Percentiles rank a stretch among this genome's conserved stretches.
These are phyloP conservation scores for Chrysomallon squamiferum DNA, from an alignment of 1,140 invertebrate species.

Conservation along the genomic window DNA sequence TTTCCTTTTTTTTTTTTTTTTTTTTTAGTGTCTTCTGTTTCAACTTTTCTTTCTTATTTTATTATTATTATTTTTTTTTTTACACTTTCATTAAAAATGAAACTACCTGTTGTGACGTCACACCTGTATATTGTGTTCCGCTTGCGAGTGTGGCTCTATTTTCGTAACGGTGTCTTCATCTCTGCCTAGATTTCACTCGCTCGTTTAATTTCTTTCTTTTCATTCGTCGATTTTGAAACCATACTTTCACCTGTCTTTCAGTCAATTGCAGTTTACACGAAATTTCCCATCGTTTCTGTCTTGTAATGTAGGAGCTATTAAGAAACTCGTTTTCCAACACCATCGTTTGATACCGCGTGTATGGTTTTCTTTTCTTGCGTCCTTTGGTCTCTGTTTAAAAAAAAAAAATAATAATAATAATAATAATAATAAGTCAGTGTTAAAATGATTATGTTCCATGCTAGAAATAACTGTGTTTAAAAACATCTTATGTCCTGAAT, in stretches of 20 bases:
- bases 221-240: slow-evolving; percentile 94
- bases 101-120: too few species aligned
- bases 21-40: too few species aligned
- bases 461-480: too few species aligned
- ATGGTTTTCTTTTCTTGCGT: slow-evolving; percentile 81
- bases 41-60: too few species aligned
- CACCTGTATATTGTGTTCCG: too few species aligned
- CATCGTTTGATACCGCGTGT: slow-evolving; percentile 86
- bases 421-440: not conserved
- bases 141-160: too few species aligned
- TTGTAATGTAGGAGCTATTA: slow-evolving; percentile 72
- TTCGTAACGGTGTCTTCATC: not conserved
- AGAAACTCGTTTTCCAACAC: slow-evolving; percentile 73
- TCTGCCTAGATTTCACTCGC: slow-evolving; percentile 30
- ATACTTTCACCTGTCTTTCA: slow-evolving; percentile 81
- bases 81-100: too few species aligned
- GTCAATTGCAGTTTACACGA: slow-evolving; percentile 87
- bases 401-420: slow-evolving; percentile 2
- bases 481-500: too few species aligned
- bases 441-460: too few species aligned
- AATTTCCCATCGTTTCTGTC: slow-evolving; percentile 85
- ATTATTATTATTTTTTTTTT: too few species aligned
- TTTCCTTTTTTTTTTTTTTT: too few species aligned
- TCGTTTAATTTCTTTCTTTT: slow-evolving; percentile 90
- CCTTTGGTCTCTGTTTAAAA: slow-evolving; percentile 57